Evolutionary conservation across 2,888 invertebrate species (phyloP), one percentile per base, ranked within the genome.

Genomic region (Hemaris fuciformis): DNA sequence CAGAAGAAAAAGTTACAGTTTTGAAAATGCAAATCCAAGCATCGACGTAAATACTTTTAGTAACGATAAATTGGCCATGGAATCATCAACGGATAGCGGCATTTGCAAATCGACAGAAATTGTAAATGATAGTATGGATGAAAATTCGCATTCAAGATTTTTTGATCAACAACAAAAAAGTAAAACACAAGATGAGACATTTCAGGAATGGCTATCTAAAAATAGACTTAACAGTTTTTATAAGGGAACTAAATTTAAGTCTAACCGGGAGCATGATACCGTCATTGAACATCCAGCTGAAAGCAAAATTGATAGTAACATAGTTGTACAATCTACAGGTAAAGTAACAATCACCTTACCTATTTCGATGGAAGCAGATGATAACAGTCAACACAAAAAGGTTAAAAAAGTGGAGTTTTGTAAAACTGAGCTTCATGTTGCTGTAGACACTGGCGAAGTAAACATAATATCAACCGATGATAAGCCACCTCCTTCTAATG

Each of bases 391-490:
- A 65, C 70, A 68, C 71, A 85, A 67, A 71, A 94, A 91, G 79
- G 89, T 93, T 1, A 96, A 97, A 81, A 96, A 94, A 84, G 97
- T 97, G 0, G 97, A 96, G 75, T 97, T 97, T 84, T 96, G 97
- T 79, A 97, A 97, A 89, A 97, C 97, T 0, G 97, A 97, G 88
- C 95, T 97, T 25, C 97, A 97, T 83, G 97, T 97, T 81, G 96
- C 97, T 0, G 96, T 96, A 15, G 97, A 97, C 79, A 96, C 97
- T 1, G 97, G 97, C 0, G 95, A 95, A 73, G 96, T 97, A 0
- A 97, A 97, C 78, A 97, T 97, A 63, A 97, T 97, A 34, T 97
- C 97, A 78, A 97, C 97, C 0, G 97, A 97, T 83, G 96, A 96
- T 66, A 97, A 97, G 81, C 97, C 97, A 48, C 97, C 97, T 8